Percentiles rank a stretch among this genome's conserved stretches.
Evolutionary conservation across 37 sponge, comb jelly and placozoan species (phyloP).

Genomic region (Mnemiopsis leidyi): DNA sequence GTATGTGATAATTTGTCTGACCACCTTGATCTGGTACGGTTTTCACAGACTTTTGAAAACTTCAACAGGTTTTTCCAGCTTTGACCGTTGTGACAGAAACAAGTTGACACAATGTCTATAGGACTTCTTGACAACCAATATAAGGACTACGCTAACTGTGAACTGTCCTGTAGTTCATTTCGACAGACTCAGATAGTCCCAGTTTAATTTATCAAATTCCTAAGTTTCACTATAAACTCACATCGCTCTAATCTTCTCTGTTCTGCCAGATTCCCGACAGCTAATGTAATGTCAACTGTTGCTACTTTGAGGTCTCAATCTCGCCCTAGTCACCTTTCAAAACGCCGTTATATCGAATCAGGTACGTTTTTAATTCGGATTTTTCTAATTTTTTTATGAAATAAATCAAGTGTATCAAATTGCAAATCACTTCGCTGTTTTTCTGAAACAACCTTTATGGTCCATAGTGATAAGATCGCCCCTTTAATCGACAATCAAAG

Average conservation of each 20-base stretch:
- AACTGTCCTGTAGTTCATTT: background rate
- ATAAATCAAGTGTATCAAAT: too few species aligned
- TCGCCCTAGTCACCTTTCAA: background rate
- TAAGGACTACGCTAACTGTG: background rate
- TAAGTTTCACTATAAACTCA: background rate
- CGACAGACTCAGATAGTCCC: background rate
- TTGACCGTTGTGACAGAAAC: background rate
- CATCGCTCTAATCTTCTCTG: background rate
- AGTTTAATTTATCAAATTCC: too few species aligned
- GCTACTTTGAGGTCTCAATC: background rate
- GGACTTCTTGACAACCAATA: background rate
- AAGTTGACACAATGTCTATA: background rate
- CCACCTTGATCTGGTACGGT: too few species aligned
- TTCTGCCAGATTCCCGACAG: background rate
- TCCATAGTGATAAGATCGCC: too few species aligned
- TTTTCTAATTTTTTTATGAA: background rate
- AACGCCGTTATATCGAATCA: background rate
- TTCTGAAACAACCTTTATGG: too few species aligned
- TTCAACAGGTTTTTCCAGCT: background rate
- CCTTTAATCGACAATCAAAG: background rate
- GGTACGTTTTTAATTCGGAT: background rate
- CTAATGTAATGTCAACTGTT: background rate
- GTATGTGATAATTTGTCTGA: too few species aligned
- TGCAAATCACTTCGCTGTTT: too few species aligned
- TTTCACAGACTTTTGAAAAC: too few species aligned